Conservation (phyloP, 2,113 vertebrate species). For the Acanthisitta chloris region DNA sequence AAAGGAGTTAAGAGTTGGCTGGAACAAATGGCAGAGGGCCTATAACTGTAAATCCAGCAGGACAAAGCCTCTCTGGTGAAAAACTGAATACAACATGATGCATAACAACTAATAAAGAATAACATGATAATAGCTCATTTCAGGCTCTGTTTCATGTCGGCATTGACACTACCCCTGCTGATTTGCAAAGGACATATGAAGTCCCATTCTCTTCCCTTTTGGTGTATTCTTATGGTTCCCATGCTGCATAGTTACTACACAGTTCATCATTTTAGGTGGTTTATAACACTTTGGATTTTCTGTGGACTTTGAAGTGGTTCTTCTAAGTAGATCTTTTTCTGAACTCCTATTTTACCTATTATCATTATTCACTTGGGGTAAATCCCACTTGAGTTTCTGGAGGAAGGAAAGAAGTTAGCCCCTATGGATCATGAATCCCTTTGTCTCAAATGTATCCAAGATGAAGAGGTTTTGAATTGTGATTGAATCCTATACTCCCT, state of each 20-base stretch:
- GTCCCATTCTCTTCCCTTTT: background rate
- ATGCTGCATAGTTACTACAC: background rate
- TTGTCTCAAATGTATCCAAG: background rate
- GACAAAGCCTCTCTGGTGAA: background rate
- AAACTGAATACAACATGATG: background rate
- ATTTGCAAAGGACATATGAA: background rate
- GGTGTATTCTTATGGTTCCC: background rate
- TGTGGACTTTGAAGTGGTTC: background rate
- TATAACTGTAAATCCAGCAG: background rate
- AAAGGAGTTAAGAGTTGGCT: conserved; percentile 1
- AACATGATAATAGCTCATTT: background rate
- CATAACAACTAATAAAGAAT: conserved; percentile 1
- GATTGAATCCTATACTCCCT: conserved; percentile 11
- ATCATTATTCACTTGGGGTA: background rate
- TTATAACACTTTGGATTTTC: background rate
- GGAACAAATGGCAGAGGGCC: background rate
- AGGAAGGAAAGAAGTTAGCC: background rate
- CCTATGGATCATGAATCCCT: background rate
- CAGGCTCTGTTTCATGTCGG: background rate
- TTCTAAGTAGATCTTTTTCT: background rate
- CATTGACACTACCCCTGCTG: background rate
- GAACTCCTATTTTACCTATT: background rate
- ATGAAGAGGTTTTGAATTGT: background rate
- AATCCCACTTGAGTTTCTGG: background rate
- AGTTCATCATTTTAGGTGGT: background rate